Evolutionary conservation across 2,113 vertebrate genomes (phyloP).

Genomic region (Cisticola juncidis): DNA sequence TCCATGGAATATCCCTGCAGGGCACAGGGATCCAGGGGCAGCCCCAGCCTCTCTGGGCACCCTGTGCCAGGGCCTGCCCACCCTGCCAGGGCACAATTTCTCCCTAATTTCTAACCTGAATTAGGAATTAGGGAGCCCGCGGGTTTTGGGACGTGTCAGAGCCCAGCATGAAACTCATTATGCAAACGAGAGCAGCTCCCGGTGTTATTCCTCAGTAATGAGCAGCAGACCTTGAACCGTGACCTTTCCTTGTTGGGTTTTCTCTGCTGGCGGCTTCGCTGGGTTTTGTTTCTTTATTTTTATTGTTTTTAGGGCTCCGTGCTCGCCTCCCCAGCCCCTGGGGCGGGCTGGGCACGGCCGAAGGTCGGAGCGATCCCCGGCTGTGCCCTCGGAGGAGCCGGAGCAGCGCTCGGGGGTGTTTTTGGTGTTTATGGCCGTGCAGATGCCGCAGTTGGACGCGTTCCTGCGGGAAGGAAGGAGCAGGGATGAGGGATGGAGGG

Average conservation of each 20-base stretch:
- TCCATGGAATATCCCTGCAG: background rate
- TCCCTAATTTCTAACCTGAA: background rate
- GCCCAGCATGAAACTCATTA: background rate
- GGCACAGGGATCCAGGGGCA: background rate
- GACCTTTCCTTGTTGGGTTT: background rate
- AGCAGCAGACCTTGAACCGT: slow-evolving; percentile 15
- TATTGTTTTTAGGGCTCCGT: background rate
- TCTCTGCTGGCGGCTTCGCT: background rate
- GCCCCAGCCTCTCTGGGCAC: background rate
- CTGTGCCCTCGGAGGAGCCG: background rate
- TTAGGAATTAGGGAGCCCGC: no score
- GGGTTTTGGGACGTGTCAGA: background rate
- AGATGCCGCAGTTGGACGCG: background rate
- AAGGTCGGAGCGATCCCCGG: background rate
- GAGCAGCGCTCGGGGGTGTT: background rate
- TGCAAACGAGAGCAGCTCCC: background rate
- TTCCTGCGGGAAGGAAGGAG: background rate
- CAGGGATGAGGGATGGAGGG: background rate
- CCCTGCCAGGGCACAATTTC: fast-evolving
- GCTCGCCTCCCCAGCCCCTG: background rate
- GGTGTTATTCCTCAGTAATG: background rate
- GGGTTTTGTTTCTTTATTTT: no score
- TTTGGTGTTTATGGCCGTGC: background rate
- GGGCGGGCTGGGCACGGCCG: background rate
- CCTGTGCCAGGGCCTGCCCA: background rate